Percentiles rank a stretch among this genome's conserved stretches.
phyloP scores from a whole-genome alignment of 2,797 vertebrate species.

The Serranus cabrilla region DNA sequence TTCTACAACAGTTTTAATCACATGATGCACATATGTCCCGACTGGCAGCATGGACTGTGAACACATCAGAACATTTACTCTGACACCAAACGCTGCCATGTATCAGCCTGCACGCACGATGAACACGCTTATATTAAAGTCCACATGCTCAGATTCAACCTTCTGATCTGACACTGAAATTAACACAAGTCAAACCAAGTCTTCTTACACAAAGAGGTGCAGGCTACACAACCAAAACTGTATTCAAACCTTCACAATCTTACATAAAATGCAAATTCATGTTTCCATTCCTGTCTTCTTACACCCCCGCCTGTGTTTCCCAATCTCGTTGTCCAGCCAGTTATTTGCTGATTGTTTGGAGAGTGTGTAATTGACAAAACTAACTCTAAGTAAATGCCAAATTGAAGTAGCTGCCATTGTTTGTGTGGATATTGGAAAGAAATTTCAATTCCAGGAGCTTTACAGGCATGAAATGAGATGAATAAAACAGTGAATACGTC shows the following conservation, averaged over 20 bases:
- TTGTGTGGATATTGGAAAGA: not conserved
- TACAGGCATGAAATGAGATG: not conserved
- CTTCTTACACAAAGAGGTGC: too few relatives aligned
- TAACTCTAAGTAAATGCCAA: not conserved
- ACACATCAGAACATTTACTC: too few relatives aligned
- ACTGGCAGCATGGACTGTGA: not conserved
- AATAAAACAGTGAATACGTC: not conserved
- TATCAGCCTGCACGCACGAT: too few relatives aligned
- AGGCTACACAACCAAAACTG: too few relatives aligned
- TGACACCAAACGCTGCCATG: too few relatives aligned
- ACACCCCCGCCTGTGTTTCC: not conserved
- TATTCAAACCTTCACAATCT: not conserved
- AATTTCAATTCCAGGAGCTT: not conserved
- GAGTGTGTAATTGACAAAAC: not conserved
- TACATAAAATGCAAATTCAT: not conserved
- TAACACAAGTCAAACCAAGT: too few relatives aligned
- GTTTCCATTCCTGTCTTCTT: not conserved
- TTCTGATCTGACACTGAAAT: too few relatives aligned
- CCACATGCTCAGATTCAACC: too few relatives aligned
- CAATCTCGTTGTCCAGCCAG: constrained; percentile 1
- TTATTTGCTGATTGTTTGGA: constrained; percentile 10
- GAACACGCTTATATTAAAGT: too few relatives aligned
- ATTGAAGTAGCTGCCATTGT: not conserved
- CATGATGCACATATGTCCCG: not conserved
- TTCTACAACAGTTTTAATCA: not conserved